phyloP scores from a whole-genome alignment of 2,888 invertebrate genomes.

The Marronus borbonicus region DNA sequence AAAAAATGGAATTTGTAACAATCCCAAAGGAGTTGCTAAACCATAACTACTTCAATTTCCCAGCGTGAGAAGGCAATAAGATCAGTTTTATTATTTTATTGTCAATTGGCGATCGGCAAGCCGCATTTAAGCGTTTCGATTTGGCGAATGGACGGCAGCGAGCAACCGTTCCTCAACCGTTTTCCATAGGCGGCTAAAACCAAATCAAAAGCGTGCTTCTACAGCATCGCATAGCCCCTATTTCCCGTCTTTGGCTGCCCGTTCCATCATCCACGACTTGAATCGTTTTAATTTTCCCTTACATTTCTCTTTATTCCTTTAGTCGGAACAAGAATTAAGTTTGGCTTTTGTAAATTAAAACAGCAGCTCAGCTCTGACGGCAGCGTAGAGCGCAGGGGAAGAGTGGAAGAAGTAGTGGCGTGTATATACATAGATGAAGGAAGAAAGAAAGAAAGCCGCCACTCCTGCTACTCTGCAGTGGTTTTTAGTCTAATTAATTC shows the following conservation, averaged over 20 bases:
- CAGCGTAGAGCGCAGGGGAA: slow-evolving; percentile 1
- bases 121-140: slow-evolving; percentile 62
- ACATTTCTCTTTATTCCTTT: slow-evolving; percentile 73
- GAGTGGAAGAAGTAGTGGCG: slow-evolving; percentile 58
- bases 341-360: slow-evolving; percentile 74
- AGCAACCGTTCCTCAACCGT: slow-evolving; percentile 51
- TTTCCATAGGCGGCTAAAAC: slow-evolving; percentile 64
- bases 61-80: background rate
- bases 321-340: slow-evolving; percentile 73
- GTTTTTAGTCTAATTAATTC: slow-evolving; percentile 74
- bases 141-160: slow-evolving; percentile 58
- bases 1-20: background rate
- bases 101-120: background rate
- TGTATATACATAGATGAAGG: slow-evolving; percentile 21
- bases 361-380: slow-evolving; percentile 66
- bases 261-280: slow-evolving; percentile 62
- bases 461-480: slow-evolving; percentile 67
- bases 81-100: slow-evolving; percentile 23
- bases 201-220: slow-evolving; percentile 68
- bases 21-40: background rate
- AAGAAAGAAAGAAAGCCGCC: slow-evolving; percentile 39
- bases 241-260: background rate
- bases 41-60: slow-evolving; percentile 4
- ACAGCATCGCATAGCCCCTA: slow-evolving; percentile 40
- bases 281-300: slow-evolving; percentile 73